Evolutionary conservation across 2,888 invertebrate genomes (phyloP).

Genomic region (Oegoconia quadripuncta): DNA sequence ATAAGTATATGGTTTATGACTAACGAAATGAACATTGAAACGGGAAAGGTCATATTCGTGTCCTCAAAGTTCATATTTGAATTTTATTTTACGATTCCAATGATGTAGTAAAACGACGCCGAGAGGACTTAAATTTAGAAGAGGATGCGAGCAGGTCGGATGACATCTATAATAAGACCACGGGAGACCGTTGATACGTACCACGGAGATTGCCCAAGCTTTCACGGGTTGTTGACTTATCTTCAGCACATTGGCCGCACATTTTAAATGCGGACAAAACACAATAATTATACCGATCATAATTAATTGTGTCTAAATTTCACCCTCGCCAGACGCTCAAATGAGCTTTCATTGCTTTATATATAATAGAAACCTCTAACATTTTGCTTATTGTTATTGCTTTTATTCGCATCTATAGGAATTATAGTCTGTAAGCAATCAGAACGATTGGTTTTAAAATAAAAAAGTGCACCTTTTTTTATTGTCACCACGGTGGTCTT

Average conservation of each 20-base stretch:
- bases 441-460: no score
- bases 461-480: slow-evolving; percentile 34
- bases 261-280: slow-evolving; percentile 12
- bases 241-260: slow-evolving; percentile 25
- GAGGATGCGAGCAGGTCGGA: slow-evolving; percentile 74
- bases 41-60: no score
- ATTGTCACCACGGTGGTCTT: slow-evolving; percentile 42
- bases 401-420: no score
- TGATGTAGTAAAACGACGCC: slow-evolving; percentile 49
- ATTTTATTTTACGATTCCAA: slow-evolving; percentile 39
- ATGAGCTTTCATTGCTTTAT: no score
- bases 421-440: no score
- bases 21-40: no score
- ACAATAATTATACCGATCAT: slow-evolving; percentile 4
- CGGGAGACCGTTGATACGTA: slow-evolving; percentile 69
- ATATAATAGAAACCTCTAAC: no score
- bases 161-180: slow-evolving; percentile 78
- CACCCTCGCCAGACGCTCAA: no score
- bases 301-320: no score
- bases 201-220: slow-evolving; percentile 66
- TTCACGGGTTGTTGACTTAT: slow-evolving; percentile 70
- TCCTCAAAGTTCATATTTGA: no score
- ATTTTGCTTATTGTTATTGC: no score
- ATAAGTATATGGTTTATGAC: no score
- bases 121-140: slow-evolving; percentile 72